Base-by-base conservation (phyloP, 2,888 invertebrate genomes). In the Zaprionus bogoriensis region DNA sequence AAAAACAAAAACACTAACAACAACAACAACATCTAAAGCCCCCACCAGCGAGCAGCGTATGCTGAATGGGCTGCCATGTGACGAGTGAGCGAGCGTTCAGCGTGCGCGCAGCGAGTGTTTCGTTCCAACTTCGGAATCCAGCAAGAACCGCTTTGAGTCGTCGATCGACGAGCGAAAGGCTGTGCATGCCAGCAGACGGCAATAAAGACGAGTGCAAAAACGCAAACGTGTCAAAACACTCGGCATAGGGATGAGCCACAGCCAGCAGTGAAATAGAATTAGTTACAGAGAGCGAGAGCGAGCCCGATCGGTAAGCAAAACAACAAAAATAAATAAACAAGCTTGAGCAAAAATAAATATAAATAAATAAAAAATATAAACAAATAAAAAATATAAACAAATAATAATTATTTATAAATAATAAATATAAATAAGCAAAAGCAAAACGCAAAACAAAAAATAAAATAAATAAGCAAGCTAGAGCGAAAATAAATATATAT, bases 171-270 rank as follows among this genome's bases (percentile, higher is more conserved):
- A 77, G 58, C 59, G 76, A 74, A 67, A 51, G 47, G 39, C 46
- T 10, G 28, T 28, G 30, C 20, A 55, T 10, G 48, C 28, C 23
- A 62, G 51, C 25, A 54, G 12, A 20, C 41, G n/a, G 38, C 63
- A 66, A 72, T 63, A 44, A 67, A 76, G 20, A 12, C 50, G 51
- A 47, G 58, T 47, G 20, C 32, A 19, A 46, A 68, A 70, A 52
- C 47, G 69, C 36, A 74, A 84, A 80, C 74, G 79, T 84, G 79
- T 77, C 77, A 80, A 80, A 73, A 77, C 66, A 79, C 48, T 23
- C 32, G 27, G 6, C 38, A n/a, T 38, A 58, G 66, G 17, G 66
- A 57, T 66, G 66, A 6, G 19, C 41, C 20, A 41, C 6, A 32
- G 17, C 32, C 14, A 3, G 1, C 3, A 36, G 32, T 36, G 9